Percentiles rank a stretch among this genome's conserved stretches.
phyloP scores from a whole-genome alignment of 2,113 vertebrate species.

The Lepidothrix coronata region DNA sequence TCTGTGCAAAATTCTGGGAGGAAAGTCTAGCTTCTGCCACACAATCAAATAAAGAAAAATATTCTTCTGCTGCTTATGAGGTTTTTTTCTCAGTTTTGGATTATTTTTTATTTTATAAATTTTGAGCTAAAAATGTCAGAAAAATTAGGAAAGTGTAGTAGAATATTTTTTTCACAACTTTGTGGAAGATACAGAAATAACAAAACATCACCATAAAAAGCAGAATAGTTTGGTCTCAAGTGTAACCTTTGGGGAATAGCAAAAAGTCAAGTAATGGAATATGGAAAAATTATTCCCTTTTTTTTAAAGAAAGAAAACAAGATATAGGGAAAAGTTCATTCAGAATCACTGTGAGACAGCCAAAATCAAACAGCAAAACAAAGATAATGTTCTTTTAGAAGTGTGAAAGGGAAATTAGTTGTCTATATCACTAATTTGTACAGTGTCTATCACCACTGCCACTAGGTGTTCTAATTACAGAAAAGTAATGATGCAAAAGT shows the following conservation, averaged over 20 bases:
- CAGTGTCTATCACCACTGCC: background rate
- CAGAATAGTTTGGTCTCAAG: background rate
- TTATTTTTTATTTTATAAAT: background rate
- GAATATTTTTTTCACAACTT: background rate
- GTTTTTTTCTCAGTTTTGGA: background rate
- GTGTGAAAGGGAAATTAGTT: background rate
- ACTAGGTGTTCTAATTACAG: conserved; percentile 23
- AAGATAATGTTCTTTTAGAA: background rate
- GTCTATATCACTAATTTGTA: background rate
- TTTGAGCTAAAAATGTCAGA: background rate
- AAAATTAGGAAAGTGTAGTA: background rate
- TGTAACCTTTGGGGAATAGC: background rate
- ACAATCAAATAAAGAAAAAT: background rate
- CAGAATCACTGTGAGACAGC: background rate
- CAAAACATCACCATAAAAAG: background rate
- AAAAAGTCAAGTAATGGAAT: background rate
- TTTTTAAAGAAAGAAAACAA: background rate
- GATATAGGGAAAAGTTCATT: background rate
- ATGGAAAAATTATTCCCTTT: background rate
- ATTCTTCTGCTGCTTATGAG: background rate
- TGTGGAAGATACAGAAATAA: background rate
- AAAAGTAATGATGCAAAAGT: conserved; percentile 18
- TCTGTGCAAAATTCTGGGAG: background rate
- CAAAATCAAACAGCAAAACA: background rate
- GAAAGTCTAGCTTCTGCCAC: background rate